Evolutionary conservation across 2,113 vertebrate species (phyloP).

Genomic region (Vidua chalybeata): DNA sequence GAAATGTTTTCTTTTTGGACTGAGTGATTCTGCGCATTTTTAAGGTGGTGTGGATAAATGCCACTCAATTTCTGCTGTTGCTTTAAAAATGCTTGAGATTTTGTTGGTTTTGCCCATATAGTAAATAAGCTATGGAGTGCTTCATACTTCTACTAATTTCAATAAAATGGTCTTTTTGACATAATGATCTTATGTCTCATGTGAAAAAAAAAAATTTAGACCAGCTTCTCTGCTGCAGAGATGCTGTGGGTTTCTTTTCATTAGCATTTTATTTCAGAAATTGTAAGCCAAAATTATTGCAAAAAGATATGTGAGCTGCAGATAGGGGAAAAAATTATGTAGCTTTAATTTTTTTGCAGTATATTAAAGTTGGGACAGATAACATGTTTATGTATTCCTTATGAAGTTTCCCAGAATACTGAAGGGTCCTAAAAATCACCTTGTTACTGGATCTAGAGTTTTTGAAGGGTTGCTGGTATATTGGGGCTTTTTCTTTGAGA

Average conservation of each 20-base stretch:
- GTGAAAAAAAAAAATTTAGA: neutral
- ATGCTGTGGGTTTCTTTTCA: neutral
- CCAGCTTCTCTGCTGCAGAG: neutral
- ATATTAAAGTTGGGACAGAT: neutral
- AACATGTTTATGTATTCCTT: neutral
- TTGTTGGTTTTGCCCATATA: neutral
- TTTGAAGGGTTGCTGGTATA: neutral
- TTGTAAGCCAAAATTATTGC: neutral
- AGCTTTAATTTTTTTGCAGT: neutral
- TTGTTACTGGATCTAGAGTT: neutral
- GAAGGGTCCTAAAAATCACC: neutral
- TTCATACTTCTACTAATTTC: neutral
- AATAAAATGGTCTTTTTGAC: neutral
- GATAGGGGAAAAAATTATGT: neutral
- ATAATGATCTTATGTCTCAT: accelerated
- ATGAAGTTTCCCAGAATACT: neutral
- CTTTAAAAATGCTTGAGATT: neutral
- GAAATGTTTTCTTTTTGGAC: neutral
- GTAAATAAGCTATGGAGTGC: neutral
- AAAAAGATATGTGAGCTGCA: neutral
- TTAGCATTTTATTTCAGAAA: neutral
- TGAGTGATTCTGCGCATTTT: neutral
- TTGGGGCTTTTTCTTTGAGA: neutral
- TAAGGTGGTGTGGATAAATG: neutral
- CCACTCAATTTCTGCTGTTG: neutral